Conservation (phyloP, 2,888 invertebrate species). For the Epistrophe grossulariae region DNA sequence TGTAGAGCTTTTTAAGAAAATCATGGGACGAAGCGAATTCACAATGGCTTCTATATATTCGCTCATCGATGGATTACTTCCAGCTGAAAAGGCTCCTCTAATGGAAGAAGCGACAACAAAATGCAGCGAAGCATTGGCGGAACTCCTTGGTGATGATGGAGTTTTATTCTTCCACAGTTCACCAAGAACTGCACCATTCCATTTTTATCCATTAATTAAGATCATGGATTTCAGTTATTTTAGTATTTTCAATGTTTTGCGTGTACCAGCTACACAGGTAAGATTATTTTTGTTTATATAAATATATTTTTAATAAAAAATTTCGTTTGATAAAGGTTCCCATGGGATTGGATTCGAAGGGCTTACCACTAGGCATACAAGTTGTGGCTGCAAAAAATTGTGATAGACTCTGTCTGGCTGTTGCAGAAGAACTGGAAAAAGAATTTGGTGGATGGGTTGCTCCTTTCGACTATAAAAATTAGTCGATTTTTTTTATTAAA, state of each 20-base stretch:
- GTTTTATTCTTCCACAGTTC: slow-evolving; percentile 93
- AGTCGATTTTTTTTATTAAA: slow-evolving; percentile 17
- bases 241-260: slow-evolving; percentile 92
- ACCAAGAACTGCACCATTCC: slow-evolving; percentile 92
- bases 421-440: slow-evolving; percentile 93
- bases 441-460: slow-evolving; percentile 96
- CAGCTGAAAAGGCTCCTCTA: slow-evolving; percentile 87
- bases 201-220: slow-evolving; percentile 90
- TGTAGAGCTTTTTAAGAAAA: slow-evolving; percentile 86
- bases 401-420: slow-evolving; percentile 94
- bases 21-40: slow-evolving; percentile 87
- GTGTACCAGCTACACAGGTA: slow-evolving; percentile 93
- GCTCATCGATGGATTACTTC: slow-evolving; percentile 87
- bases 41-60: slow-evolving; percentile 89
- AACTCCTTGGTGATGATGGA: slow-evolving; percentile 90
- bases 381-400: slow-evolving; percentile 92
- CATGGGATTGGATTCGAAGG: slow-evolving; percentile 91
- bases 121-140: slow-evolving; percentile 86
- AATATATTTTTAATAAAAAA: not conserved
- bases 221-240: slow-evolving; percentile 94
- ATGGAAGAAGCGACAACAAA: slow-evolving; percentile 86
- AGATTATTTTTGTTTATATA: not conserved
- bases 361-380: slow-evolving; percentile 95
- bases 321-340: slow-evolving; percentile 85
- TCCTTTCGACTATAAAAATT: slow-evolving; percentile 84